These are phyloP conservation scores for Poeciliopsis infans DNA, from an alignment of 2,797 vertebrate genomes.

Conservation along the genomic window DNA sequence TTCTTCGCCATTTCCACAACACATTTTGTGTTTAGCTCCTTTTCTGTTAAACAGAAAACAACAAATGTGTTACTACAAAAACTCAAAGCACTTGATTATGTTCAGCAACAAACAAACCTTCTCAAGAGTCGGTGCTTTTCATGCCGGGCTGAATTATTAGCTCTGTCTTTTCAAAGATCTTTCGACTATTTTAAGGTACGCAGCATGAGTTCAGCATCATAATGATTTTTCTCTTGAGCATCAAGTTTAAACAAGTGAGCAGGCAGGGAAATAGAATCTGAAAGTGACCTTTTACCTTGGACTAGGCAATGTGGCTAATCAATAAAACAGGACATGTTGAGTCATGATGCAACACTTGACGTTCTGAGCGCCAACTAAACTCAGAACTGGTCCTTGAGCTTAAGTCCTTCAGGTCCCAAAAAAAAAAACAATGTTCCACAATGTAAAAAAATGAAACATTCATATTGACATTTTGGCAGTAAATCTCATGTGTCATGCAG, in stretches of 20 bases:
- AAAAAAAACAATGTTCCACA: background rate
- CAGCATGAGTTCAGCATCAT: background rate
- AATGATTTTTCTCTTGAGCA: conserved; percentile 16
- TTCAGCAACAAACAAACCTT: background rate
- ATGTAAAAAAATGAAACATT: background rate
- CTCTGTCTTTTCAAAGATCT: background rate
- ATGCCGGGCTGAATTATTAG: background rate
- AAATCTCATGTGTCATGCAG: background rate
- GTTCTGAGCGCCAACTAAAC: conserved; percentile 14
- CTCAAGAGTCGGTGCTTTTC: background rate
- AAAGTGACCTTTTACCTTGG: conserved; percentile 45
- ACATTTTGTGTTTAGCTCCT: conserved; percentile 86
- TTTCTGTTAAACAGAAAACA: conserved; percentile 74
- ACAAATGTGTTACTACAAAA: conserved; percentile 9
- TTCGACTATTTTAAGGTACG: background rate
- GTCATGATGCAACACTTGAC: conserved; percentile 37
- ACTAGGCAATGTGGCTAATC: conserved; percentile 37
- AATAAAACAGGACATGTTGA: conserved; percentile 40
- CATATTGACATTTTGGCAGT: background rate
- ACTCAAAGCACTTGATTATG: background rate
- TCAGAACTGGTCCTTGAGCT: conserved; percentile 4
- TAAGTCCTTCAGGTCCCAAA: conserved; percentile 1
- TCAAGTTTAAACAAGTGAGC: conserved; percentile 18
- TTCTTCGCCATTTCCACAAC: conserved; percentile 85
- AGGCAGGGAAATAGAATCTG: conserved; percentile 1